Conservation (phyloP, 2,113 vertebrate species). For the Trogon surrucura region DNA sequence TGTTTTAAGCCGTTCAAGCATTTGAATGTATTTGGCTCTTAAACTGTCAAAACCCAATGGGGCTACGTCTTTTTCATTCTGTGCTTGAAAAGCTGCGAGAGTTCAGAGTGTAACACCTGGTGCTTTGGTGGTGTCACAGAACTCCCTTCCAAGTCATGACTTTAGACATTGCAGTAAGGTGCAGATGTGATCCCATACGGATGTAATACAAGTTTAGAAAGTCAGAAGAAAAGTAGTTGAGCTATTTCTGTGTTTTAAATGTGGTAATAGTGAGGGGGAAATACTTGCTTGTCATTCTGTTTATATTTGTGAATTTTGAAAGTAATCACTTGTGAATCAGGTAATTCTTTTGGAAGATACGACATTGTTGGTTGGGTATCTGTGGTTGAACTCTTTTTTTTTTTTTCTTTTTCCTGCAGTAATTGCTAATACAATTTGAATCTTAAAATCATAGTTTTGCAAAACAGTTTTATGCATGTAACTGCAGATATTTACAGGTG, state of each 20-base stretch:
- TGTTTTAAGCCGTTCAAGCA: neutral
- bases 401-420: neutral
- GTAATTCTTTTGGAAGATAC: neutral
- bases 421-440: neutral
- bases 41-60: neutral
- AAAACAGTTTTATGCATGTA: neutral
- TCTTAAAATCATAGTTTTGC: neutral
- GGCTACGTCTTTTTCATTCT: neutral
- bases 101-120: neutral
- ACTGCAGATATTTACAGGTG: neutral
- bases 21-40: neutral
- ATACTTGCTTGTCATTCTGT: neutral
- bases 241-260: neutral
- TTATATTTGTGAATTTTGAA: neutral
- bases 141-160: neutral
- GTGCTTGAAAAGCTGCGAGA: neutral
- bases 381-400: neutral
- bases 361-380: neutral
- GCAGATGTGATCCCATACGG: neutral
- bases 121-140: neutral
- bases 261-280: neutral
- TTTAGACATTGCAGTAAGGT: neutral
- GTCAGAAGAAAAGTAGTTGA: neutral
- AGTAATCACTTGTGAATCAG: neutral
- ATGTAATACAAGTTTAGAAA: neutral